These are phyloP conservation scores for Shargacucullia verbasci DNA, from an alignment of 2,888 invertebrate species.

Conservation along the genomic window DNA sequence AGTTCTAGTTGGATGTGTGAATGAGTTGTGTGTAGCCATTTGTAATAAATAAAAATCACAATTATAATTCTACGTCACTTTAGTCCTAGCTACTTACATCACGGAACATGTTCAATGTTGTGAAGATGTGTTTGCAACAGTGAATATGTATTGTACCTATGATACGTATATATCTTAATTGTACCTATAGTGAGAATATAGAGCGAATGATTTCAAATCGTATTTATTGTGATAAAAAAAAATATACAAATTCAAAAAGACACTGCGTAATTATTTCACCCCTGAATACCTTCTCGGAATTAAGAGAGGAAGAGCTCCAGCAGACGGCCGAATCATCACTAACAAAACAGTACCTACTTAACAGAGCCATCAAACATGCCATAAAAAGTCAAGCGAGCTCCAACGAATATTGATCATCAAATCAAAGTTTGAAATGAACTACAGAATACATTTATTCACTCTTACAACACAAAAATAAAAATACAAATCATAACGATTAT, in stretches of 20 bases:
- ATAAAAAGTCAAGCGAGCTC: too few relatives aligned
- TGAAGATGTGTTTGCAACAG: conserved; percentile 83
- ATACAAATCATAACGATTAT: not conserved
- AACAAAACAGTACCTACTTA: too few relatives aligned
- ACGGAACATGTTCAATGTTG: conserved; percentile 78
- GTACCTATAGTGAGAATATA: conserved; percentile 50
- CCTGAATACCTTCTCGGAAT: not conserved
- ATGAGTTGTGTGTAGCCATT: conserved; percentile 56
- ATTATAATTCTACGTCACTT: conserved; percentile 60
- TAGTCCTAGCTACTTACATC: conserved; percentile 52
- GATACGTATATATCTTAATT: conserved; percentile 33
- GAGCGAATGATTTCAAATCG: conserved; percentile 54
- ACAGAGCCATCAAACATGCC: too few relatives aligned
- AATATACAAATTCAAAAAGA: conserved; percentile 49
- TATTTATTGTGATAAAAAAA: conserved; percentile 61
- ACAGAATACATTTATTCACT: conserved; percentile 29
- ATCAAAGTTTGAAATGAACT: not conserved
- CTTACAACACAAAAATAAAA: conserved; percentile 8
- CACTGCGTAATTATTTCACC: conserved; percentile 19
- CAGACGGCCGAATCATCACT: too few relatives aligned
- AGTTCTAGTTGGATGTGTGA: conserved; percentile 56
- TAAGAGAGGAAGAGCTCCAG: too few relatives aligned
- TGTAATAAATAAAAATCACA: conserved; percentile 61
- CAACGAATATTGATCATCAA: not conserved
- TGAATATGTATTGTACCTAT: conserved; percentile 68